Evolutionary conservation across 1,140 invertebrate genomes (phyloP), one percentile per base, ranked within the genome.

Genomic region (Saccostrea glomerata): DNA sequence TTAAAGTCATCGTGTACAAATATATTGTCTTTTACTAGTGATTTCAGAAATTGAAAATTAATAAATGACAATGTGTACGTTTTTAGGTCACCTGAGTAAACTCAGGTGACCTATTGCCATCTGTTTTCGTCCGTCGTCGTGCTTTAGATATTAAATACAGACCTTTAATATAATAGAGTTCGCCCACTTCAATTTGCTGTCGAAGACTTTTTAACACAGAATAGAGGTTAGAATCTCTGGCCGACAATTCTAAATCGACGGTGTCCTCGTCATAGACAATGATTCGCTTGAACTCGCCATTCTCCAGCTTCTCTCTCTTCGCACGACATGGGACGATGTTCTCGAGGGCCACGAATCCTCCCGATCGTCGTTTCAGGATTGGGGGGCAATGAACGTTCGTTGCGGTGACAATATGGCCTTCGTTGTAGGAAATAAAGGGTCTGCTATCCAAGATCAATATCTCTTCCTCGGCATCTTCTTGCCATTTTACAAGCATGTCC

Each of bases 361-460:
- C 94, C 13, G 93, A 94, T 54, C 95, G 91, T 36, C 95, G 89
- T 87, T 94, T 94, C 25, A 95, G 88, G 70, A 95, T 95, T 4
- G 95, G 92, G 12, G 95, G 95, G 87, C 94, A 95, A 87, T 95
- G 94, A 20, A 94, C 92, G 86, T 95, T 95, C 1, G 92, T 88
- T 4, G 95, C 91, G 25, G 91, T 90, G 23, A 90, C 58, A 17
- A 95, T 93, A 86, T 94, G 95, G 30, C 92, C 91, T 20, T 92
- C 89, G 89, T 95, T 95, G 90, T 92, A 95, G 9, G 93, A 89
- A 84, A 95, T 91, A 89, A 95, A 95, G 11, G 95, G 92, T 40
- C 95, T 92, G 84, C 94, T 94, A 90, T 95, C 95, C 54, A 95
- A 73, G 17, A 93, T 70, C n/a, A 93, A 85, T 6, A 89, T 85